These are phyloP conservation scores for Aricia agestis DNA, from an alignment of 1,140 invertebrate genomes.

Conservation along the genomic window DNA sequence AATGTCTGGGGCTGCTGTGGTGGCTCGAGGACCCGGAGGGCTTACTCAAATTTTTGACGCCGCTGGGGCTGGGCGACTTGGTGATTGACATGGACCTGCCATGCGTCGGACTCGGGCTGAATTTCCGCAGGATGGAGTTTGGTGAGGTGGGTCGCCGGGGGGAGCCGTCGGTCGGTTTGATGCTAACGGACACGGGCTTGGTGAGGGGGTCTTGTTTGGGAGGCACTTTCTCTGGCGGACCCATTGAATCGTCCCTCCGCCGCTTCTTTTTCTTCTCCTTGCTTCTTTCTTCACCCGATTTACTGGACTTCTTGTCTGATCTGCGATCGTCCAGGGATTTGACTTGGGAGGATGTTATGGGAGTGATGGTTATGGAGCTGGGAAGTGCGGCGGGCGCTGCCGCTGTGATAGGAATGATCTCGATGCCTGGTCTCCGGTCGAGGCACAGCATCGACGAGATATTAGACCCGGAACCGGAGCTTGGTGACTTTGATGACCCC, in stretches of 20 bases:
- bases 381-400: constrained; percentile 79
- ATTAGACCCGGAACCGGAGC: constrained; percentile 63
- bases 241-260: constrained; percentile 88
- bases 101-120: constrained; percentile 82
- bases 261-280: constrained; percentile 87
- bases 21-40: constrained; percentile 77
- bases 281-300: constrained; percentile 79
- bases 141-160: constrained; percentile 79
- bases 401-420: constrained; percentile 86
- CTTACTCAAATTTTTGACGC: constrained; percentile 75
- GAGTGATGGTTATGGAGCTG: constrained; percentile 90
- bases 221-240: constrained; percentile 88
- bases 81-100: constrained; percentile 77
- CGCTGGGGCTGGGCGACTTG: constrained; percentile 75
- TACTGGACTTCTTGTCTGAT: constrained; percentile 80
- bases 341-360: constrained; percentile 79
- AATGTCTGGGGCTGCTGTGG: constrained; percentile 84
- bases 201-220: constrained; percentile 83
- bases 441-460: constrained; percentile 81
- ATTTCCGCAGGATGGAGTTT: constrained; percentile 80
- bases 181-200: constrained; percentile 84
- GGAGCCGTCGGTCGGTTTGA: constrained; percentile 83
- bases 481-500: constrained; percentile 44
- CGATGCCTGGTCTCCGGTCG: constrained; percentile 84
- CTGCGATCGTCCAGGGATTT: constrained; percentile 78